Evolutionary conservation across 2,888 invertebrate species (phyloP).

Genomic region (Cerastis rubricosa): DNA sequence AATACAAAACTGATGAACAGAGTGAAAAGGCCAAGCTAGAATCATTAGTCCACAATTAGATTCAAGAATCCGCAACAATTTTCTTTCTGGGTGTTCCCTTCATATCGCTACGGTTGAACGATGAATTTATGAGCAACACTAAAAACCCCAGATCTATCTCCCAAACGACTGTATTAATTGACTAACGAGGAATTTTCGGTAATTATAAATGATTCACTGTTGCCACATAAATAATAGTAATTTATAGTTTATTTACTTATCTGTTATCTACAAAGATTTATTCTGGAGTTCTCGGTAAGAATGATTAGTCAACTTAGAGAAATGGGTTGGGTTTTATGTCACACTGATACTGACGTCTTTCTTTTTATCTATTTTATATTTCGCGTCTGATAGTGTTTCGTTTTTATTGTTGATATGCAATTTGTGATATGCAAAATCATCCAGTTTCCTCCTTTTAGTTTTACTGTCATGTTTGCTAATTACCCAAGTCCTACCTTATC

Average conservation of each 20-base stretch:
- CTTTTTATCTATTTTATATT: constrained; percentile 20
- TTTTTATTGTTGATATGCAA: background rate
- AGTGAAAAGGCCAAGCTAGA: no score
- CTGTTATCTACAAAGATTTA: constrained; percentile 47
- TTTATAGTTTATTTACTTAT: constrained; percentile 43
- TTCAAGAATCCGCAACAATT: background rate
- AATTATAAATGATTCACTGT: constrained; percentile 56
- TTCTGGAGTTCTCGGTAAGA: constrained; percentile 26
- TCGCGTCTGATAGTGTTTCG: background rate
- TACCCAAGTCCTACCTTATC: background rate
- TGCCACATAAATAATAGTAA: constrained; percentile 36
- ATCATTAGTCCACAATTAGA: background rate
- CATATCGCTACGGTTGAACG: background rate
- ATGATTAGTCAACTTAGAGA: constrained; percentile 44
- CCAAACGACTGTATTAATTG: constrained; percentile 36
- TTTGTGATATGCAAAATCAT: background rate
- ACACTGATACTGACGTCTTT: constrained; percentile 16
- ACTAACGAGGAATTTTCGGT: constrained; percentile 16
- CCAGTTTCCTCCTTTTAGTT: background rate
- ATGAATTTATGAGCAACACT: constrained; percentile 18
- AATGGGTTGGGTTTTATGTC: constrained; percentile 30
- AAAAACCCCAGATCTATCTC: constrained; percentile 26
- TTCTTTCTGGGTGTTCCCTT: background rate
- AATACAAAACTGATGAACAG: background rate
- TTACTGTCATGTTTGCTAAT: background rate